These are phyloP conservation scores for Rapana venosa DNA, from an alignment of 2,888 invertebrate species.

Conservation along the genomic window DNA sequence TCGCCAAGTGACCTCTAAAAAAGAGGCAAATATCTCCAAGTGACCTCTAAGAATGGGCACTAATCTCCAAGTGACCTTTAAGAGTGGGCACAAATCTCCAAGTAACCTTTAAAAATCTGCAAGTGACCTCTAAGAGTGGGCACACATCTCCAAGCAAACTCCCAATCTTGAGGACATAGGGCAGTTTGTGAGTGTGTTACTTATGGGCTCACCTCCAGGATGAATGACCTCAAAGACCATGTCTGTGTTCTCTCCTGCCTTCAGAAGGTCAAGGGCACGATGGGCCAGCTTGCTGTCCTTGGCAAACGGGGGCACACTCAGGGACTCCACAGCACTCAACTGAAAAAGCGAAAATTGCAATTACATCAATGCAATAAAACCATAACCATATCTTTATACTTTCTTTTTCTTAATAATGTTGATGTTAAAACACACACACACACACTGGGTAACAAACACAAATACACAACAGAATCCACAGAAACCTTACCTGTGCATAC, in stretches of 20 bases:
- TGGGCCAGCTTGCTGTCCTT: constrained; percentile 82
- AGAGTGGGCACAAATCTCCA: too few species aligned
- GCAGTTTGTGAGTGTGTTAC: too few species aligned
- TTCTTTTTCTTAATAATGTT: too few species aligned
- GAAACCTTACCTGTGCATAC: constrained; percentile 63
- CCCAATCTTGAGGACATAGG: too few species aligned
- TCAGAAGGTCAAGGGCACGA: constrained; percentile 82
- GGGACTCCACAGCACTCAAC: constrained; percentile 82
- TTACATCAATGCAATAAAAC: too few species aligned
- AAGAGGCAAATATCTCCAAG: too few species aligned
- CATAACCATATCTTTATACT: neutral
- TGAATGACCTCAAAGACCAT: constrained; percentile 84
- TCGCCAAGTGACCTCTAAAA: too few species aligned
- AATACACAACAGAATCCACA: neutral
- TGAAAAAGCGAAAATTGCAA: constrained; percentile 60
- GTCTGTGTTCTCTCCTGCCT: constrained; percentile 82
- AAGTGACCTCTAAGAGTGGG: too few species aligned
- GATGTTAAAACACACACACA: neutral
- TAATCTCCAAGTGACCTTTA: too few species aligned
- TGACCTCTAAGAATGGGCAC: too few species aligned
- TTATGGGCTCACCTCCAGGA: constrained; percentile 71
- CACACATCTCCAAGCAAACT: too few species aligned
- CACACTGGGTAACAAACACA: neutral
- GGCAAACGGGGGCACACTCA: constrained; percentile 83
- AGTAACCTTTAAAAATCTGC: too few species aligned